phyloP scores from a whole-genome alignment of 2,888 invertebrate species.

The Drosophila meridiana region DNA sequence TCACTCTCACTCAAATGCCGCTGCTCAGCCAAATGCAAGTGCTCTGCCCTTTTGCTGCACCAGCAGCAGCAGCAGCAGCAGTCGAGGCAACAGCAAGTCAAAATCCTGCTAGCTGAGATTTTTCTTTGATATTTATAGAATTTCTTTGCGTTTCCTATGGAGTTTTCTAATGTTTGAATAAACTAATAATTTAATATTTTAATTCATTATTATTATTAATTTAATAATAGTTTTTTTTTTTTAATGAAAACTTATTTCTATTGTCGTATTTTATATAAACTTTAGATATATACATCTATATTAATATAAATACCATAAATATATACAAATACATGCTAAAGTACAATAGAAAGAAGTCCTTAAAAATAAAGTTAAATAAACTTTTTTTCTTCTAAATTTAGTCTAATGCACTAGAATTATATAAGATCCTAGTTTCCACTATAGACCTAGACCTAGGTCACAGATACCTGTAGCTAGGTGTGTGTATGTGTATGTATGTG shows the following conservation, averaged over 20 bases:
- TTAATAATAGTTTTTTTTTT: too few relatives aligned
- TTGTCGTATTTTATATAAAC: too few relatives aligned
- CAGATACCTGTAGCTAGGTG: slow-evolving; percentile 10
- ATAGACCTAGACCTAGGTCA: slow-evolving; percentile 62
- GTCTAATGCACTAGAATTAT: neutral
- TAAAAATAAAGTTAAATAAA: too few relatives aligned
- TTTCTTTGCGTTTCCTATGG: neutral
- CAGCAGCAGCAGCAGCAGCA: slow-evolving; percentile 9
- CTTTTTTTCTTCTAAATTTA: too few relatives aligned
- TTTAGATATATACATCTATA: too few relatives aligned
- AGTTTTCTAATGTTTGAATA: neutral
- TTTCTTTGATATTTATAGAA: slow-evolving; percentile 2
- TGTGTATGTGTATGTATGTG: slow-evolving; percentile 9
- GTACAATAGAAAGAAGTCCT: too few relatives aligned
- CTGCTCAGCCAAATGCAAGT: slow-evolving; percentile 72
- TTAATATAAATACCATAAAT: too few relatives aligned
- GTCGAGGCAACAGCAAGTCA: slow-evolving; percentile 11
- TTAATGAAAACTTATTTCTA: too few relatives aligned
- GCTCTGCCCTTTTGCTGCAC: slow-evolving; percentile 58
- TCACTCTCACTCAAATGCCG: slow-evolving; percentile 79
- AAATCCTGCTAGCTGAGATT: slow-evolving; percentile 39
- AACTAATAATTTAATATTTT: neutral
- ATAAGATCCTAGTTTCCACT: slow-evolving; percentile 31
- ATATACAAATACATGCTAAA: too few relatives aligned
- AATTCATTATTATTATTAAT: too few relatives aligned